Evolutionary conservation across 2,797 vertebrate species (phyloP).

Genomic region (Buphagus erythrorhynchus): DNA sequence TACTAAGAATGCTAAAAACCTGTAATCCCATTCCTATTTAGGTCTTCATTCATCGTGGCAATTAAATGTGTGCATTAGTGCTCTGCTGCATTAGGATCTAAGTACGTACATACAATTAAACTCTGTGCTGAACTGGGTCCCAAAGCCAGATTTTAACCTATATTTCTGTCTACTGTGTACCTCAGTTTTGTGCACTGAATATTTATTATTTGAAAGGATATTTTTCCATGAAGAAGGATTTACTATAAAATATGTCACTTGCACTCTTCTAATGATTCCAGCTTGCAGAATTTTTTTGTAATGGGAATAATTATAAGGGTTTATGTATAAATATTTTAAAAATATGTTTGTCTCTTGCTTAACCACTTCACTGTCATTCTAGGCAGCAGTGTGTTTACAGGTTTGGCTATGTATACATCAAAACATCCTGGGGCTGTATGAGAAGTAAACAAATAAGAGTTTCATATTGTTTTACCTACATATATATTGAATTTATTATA

Average conservation of each 20-base stretch:
- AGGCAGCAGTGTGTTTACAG: neutral
- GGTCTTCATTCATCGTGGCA: constrained; percentile 21
- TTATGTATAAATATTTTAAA: neutral
- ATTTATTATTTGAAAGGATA: constrained; percentile 13
- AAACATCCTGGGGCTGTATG: neutral
- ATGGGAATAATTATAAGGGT: neutral
- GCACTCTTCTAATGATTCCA: neutral
- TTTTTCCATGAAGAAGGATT: neutral
- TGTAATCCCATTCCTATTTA: constrained; percentile 11
- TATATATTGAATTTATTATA: neutral
- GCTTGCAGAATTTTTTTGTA: neutral
- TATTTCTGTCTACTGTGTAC: constrained; percentile 4
- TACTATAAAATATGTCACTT: neutral
- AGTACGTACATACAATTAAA: constrained; percentile 29
- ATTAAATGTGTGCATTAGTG: constrained; percentile 40
- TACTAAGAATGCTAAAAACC: constrained; percentile 11
- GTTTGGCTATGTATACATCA: neutral
- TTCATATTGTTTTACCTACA: neutral
- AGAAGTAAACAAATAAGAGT: neutral
- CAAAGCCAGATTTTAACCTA: constrained; percentile 32
- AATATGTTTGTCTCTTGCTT: neutral
- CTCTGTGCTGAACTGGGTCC: neutral
- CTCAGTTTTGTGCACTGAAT: neutral
- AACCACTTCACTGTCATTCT: neutral
- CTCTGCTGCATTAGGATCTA: constrained; percentile 23